Evolutionary conservation across 2,113 vertebrate genomes (phyloP).

Genomic region (Puntigrus tetrazona): DNA sequence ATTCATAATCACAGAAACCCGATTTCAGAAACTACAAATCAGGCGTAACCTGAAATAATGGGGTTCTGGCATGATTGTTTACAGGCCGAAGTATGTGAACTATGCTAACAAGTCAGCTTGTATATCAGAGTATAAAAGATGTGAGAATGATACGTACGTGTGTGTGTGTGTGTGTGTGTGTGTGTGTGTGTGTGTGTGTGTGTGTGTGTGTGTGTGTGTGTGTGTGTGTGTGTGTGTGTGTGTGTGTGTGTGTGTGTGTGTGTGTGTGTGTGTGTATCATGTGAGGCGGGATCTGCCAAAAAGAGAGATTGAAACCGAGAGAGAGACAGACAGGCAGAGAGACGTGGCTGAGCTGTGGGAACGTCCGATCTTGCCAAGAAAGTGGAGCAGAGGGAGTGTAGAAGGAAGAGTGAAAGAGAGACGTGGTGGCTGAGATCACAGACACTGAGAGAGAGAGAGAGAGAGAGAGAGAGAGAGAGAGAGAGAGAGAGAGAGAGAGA

Average conservation of each 20-base stretch:
- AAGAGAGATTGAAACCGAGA: slow-evolving; percentile 49
- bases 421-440: slow-evolving; percentile 64
- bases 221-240: too few species aligned
- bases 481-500: slow-evolving; percentile 67
- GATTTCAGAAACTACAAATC: slow-evolving; percentile 11
- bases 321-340: slow-evolving; percentile 38
- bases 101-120: slow-evolving; percentile 30
- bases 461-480: slow-evolving; percentile 31
- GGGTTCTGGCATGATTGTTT: slow-evolving; percentile 20
- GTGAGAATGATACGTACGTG: slow-evolving; percentile 21
- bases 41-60: neutral
- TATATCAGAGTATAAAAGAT: slow-evolving; percentile 34
- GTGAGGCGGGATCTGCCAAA: slow-evolving; percentile 68
- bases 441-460: slow-evolving; percentile 19
- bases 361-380: slow-evolving; percentile 66
- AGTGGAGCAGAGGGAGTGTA: slow-evolving; percentile 66
- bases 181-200: too few species aligned
- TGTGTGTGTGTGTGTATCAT: slow-evolving; percentile 58
- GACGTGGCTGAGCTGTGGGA: slow-evolving; percentile 67
- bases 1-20: slow-evolving; percentile 6
- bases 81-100: slow-evolving; percentile 16
- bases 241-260: too few species aligned
- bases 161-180: too few species aligned
- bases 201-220: slow-evolving; percentile 19
- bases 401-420: slow-evolving; percentile 71